Evolutionary conservation across 1,140 invertebrate genomes (phyloP).

Genomic region (Caenorhabditis remanei): DNA sequence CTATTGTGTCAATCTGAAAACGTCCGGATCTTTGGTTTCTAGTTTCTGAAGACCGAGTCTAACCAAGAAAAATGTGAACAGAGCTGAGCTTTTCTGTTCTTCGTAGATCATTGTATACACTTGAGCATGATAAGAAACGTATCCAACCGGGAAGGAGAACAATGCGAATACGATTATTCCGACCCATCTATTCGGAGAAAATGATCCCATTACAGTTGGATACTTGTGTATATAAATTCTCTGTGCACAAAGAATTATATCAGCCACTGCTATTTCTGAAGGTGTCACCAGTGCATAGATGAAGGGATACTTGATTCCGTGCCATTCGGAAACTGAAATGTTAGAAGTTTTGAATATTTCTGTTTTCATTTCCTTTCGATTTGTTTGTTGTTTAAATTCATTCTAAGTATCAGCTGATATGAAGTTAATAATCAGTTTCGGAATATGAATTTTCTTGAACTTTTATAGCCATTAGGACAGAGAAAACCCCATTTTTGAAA

Average conservation of each 20-base stretch:
- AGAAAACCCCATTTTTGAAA: too few species aligned
- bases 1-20: not conserved
- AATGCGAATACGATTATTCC: not conserved
- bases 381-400: not conserved
- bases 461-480: too few species aligned
- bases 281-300: not conserved
- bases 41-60: not conserved
- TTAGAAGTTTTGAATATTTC: not conserved
- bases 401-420: too few species aligned
- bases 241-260: not conserved
- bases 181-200: not conserved
- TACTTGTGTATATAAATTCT: not conserved
- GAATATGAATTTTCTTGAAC: too few species aligned
- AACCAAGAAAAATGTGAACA: constrained; percentile 5
- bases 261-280: not conserved
- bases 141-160: not conserved
- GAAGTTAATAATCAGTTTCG: too few species aligned
- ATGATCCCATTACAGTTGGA: too few species aligned
- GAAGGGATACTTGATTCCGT: not conserved
- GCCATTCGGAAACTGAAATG: not conserved
- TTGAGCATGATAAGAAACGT: not conserved
- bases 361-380: not conserved
- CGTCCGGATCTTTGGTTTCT: not conserved
- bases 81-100: not conserved
- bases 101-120: not conserved